Evolutionary conservation across 2,113 vertebrate genomes (phyloP), one percentile per base, ranked within the genome.

Genomic region (Etheostoma cragini): DNA sequence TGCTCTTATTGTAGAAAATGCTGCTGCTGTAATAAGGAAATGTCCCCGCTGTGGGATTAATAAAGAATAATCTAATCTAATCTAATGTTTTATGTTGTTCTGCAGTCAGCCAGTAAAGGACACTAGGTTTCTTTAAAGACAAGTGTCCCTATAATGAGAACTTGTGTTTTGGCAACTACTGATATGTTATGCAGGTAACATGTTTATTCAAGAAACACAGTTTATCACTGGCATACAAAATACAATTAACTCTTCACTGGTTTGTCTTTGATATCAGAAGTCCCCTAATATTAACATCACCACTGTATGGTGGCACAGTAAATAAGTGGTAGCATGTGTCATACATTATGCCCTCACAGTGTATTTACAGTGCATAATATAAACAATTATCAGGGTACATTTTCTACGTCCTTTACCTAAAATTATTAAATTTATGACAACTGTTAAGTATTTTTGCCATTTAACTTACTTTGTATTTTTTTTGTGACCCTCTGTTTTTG

Each of bases 21-120:
- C n/a, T n/a, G n/a, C n/a, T n/a, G n/a, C n/a, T n/a, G n/a, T n/a
- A n/a, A n/a, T n/a, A n/a, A n/a, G n/a, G n/a, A n/a, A n/a, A n/a
- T n/a, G n/a, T n/a, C n/a, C n/a, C n/a, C n/a, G n/a, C n/a, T n/a
- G n/a, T n/a, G n/a, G n/a, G n/a, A n/a, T n/a, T n/a, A n/a, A n/a
- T n/a, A n/a, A n/a, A n/a, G n/a, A n/a, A n/a, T n/a, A n/a, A n/a
- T n/a, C n/a, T n/a, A n/a, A n/a, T n/a, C n/a, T n/a, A n/a, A n/a
- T n/a, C n/a, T n/a, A 24, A 19, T 26, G 13, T 68, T 42, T 33
- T 38, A 4, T 24, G 22, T 57, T 33, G 10, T 62, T 70, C 47
- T 62, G 38, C 35, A 35, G 30, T 3, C n/a, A 8, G 58, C 76
- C 86, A 85, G 19, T 64, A 81, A 88, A 83, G 73, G 63, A 86